A percentile compares a stretch with the other conserved stretches of the same genome.
Conservation (phyloP, 2,113 vertebrate species). For the Sarotherodon lohbergeri region DNA sequence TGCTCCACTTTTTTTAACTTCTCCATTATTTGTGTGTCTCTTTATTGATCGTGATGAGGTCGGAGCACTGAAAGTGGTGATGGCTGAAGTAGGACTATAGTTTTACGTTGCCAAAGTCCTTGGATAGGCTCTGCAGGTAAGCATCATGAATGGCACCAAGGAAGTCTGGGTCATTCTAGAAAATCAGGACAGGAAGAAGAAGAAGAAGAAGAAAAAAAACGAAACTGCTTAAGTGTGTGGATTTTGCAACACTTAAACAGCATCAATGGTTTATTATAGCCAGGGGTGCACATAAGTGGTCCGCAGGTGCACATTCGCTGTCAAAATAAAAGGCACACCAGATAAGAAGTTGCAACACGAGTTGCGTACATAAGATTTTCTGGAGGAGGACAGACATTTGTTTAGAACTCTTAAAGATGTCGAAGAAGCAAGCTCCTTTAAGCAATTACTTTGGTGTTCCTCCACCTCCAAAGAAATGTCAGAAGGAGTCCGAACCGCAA, state of each 20-base stretch:
- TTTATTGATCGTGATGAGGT: neutral
- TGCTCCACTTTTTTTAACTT: neutral
- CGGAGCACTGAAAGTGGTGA: neutral
- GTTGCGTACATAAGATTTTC: too few relatives aligned
- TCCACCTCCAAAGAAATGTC: too few relatives aligned
- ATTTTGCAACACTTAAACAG: neutral
- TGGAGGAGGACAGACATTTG: too few relatives aligned
- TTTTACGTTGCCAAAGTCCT: conserved; percentile 82
- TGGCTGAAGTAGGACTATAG: conserved; percentile 68
- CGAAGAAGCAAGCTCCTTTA: too few relatives aligned
- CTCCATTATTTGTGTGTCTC: neutral
- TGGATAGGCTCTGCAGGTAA: conserved; percentile 87
- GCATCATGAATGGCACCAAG: conserved; percentile 89
- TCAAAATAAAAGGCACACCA: too few relatives aligned
- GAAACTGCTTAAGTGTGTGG: neutral
- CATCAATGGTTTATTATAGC: neutral
- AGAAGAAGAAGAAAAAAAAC: neutral
- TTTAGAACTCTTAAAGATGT: too few relatives aligned
- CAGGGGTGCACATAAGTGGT: too few relatives aligned
- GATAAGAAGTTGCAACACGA: too few relatives aligned
- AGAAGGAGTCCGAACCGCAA: too few relatives aligned
- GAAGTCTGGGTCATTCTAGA: conserved; percentile 89
- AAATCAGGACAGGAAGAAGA: neutral
- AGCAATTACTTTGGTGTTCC: too few relatives aligned
- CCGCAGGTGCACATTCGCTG: too few relatives aligned